phyloP scores from a whole-genome alignment of 2,113 vertebrate species.

The Hemiscyllium ocellatum region DNA sequence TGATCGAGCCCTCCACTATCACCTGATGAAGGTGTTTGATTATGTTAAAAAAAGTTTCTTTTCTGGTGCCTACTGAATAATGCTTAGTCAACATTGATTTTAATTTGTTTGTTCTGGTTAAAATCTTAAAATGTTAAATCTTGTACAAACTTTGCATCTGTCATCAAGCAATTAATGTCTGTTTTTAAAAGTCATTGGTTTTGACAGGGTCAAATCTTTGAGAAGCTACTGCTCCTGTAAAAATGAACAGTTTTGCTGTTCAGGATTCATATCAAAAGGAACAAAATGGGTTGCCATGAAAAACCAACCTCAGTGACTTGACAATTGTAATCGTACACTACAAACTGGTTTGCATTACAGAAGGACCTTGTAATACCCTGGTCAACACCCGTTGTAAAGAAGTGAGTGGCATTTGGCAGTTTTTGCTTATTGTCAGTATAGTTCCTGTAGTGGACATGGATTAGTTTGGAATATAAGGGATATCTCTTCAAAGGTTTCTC shows the following conservation, averaged over 20 bases:
- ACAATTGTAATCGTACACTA: background rate
- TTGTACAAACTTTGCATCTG: no score
- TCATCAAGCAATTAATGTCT: no score
- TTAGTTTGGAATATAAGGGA: background rate
- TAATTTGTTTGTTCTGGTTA: no score
- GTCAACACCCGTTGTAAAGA: background rate
- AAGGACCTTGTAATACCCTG: background rate
- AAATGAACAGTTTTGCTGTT: background rate
- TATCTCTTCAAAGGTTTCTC: background rate
- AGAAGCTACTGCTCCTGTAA: background rate
- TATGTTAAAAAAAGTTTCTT: no score
- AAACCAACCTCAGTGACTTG: background rate
- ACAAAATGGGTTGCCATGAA: background rate
- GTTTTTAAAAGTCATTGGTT: no score
- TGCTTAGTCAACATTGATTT: no score
- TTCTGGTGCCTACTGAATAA: no score
- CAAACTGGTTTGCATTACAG: background rate
- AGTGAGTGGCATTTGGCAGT: background rate
- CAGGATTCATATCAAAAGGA: background rate
- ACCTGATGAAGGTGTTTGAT: no score
- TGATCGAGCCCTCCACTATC: no score
- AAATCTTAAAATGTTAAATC: no score
- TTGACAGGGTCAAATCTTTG: background rate
- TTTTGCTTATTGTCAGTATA: background rate
- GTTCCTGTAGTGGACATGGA: background rate